These are phyloP conservation scores for Fistularia commersonii DNA, from an alignment of 2,797 vertebrate species.

Conservation along the genomic window DNA sequence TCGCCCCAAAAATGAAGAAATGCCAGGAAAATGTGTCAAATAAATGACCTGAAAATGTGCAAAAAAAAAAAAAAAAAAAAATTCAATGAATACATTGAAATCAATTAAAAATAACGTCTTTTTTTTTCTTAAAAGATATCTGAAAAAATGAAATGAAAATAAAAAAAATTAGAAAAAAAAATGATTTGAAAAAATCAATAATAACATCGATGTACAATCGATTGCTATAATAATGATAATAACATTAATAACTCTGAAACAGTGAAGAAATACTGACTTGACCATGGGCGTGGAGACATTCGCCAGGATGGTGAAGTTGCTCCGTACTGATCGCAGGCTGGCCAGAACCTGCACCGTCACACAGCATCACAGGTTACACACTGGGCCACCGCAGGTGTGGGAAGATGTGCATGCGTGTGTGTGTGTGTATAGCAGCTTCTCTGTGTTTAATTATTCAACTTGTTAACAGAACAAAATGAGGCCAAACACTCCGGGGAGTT, in stretches of 20 bases:
- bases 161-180: background rate
- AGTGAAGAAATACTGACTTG: slow-evolving; percentile 74
- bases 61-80: background rate
- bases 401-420: too few relatives aligned
- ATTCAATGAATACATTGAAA: background rate
- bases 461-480: too few relatives aligned
- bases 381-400: too few relatives aligned
- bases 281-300: slow-evolving; percentile 79
- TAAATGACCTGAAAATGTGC: background rate
- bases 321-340: slow-evolving; percentile 85
- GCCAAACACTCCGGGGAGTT: background rate
- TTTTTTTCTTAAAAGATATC: background rate
- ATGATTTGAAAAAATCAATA: background rate
- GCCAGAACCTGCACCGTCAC: slow-evolving; percentile 79
- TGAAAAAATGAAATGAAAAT: background rate
- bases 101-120: background rate
- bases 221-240: background rate
- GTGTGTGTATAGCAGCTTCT: too few relatives aligned
- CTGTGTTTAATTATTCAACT: too few relatives aligned
- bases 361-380: background rate
- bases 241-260: background rate
- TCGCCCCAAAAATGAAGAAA: too few relatives aligned
- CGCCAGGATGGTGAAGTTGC: slow-evolving; percentile 86
- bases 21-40: background rate
- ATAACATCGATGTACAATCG: background rate